These are phyloP conservation scores for Pinctada fucata DNA, from an alignment of 2,888 invertebrate genomes.

Conservation along the genomic window DNA sequence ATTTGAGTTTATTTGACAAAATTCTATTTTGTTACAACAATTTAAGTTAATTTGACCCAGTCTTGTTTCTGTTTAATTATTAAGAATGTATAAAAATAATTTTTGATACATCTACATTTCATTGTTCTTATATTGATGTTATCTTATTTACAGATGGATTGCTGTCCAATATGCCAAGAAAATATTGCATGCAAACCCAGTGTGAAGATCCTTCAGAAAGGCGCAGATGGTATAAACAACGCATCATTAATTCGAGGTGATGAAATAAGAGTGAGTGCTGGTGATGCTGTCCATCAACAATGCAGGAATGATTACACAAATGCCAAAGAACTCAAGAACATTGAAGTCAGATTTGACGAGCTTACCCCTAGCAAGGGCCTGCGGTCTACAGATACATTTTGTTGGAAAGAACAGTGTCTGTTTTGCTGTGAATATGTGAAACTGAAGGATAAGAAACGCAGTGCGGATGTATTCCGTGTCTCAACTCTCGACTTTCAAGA, in stretches of 20 bases:
- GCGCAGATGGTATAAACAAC: background rate
- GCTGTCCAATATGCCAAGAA: background rate
- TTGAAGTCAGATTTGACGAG: too few species aligned
- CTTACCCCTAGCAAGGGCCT: too few species aligned
- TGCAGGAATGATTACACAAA: slow-evolving; percentile 1
- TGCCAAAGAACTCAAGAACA: background rate
- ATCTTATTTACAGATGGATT: too few species aligned
- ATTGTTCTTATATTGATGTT: too few species aligned
- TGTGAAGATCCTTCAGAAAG: background rate
- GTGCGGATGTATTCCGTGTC: slow-evolving; percentile 4
- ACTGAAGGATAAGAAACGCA: too few species aligned
- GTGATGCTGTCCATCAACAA: background rate
- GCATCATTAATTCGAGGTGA: background rate
- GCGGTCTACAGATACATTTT: slow-evolving; percentile 1
- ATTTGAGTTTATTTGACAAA: too few species aligned
- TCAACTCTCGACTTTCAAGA: slow-evolving; percentile 11
- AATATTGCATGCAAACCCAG: background rate
- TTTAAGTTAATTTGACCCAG: background rate
- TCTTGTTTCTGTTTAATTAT: background rate
- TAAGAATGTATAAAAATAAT: background rate
- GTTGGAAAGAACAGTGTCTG: slow-evolving; percentile 13
- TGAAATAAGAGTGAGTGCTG: background rate
- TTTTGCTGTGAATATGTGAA: slow-evolving; percentile 16
- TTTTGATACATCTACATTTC: background rate
- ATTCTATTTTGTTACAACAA: background rate